Conservation (phyloP, 2,888 invertebrate species). For the Leucoma salicis region DNA sequence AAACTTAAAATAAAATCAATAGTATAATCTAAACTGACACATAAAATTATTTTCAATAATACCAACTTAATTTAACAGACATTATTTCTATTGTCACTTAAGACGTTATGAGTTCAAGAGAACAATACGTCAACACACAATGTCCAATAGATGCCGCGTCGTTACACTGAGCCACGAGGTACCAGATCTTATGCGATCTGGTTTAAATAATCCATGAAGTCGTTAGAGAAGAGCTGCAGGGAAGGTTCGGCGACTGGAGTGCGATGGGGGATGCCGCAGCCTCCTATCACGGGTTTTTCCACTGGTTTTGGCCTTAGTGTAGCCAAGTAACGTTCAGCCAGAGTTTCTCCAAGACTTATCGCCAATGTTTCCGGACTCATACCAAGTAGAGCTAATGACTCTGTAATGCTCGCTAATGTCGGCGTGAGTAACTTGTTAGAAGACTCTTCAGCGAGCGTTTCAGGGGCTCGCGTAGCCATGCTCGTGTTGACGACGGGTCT, state of each 20-base stretch:
- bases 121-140: constrained; percentile 40
- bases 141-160: constrained; percentile 49
- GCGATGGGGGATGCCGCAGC: constrained; percentile 54
- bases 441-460: constrained; percentile 47
- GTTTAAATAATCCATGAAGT: constrained; percentile 84
- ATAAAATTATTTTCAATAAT: constrained; percentile 80
- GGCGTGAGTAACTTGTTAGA: constrained; percentile 53
- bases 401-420: constrained; percentile 66
- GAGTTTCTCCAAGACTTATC: constrained; percentile 73
- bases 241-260: constrained; percentile 54
- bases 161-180: constrained; percentile 7
- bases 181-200: constrained; percentile 74
- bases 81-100: constrained; percentile 64
- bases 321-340: constrained; percentile 69
- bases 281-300: constrained; percentile 43
- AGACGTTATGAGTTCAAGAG: constrained; percentile 46
- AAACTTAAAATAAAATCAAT: constrained; percentile 81
- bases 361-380: constrained; percentile 70
- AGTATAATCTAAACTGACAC: constrained; percentile 74
- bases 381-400: constrained; percentile 69
- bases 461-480: constrained; percentile 66
- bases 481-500: constrained; percentile 79
- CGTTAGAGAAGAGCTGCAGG: constrained; percentile 84
- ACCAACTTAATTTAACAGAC: constrained; percentile 81
- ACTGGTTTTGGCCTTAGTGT: constrained; percentile 65